Conservation (phyloP, 2,113 vertebrate genomes). For the Tupaia tana region DNA sequence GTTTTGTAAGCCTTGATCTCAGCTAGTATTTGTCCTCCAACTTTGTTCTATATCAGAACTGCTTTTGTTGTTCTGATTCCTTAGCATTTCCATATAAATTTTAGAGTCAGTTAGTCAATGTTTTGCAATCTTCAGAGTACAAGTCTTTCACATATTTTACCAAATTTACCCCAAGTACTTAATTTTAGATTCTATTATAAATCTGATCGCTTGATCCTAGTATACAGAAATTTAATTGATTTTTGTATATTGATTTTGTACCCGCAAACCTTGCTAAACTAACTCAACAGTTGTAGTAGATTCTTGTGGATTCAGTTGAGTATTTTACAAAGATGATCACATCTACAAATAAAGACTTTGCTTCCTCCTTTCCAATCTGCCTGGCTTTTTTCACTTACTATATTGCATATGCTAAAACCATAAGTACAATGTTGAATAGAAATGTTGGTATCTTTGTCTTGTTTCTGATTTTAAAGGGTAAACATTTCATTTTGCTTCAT, state of each 20-base stretch:
- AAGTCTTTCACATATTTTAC: not conserved
- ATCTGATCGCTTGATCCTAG: not conserved
- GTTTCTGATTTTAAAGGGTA: not conserved
- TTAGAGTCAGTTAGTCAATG: not conserved
- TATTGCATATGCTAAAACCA: not conserved
- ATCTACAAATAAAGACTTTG: not conserved
- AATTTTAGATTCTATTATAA: not conserved
- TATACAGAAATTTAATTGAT: not conserved
- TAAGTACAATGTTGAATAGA: not conserved
- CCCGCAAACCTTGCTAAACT: not conserved
- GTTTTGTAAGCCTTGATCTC: not conserved
- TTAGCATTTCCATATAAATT: not conserved
- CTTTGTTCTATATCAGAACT: slow-evolving; percentile 10
- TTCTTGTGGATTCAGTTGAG: not conserved
- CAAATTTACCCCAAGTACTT: not conserved
- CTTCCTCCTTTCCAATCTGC: not conserved
- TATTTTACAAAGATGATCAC: not conserved
- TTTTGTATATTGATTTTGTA: not conserved
- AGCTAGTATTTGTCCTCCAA: not conserved
- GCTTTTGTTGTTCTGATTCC: not conserved
- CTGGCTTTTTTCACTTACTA: not conserved
- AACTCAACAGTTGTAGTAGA: not conserved
- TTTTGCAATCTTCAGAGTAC: not conserved
- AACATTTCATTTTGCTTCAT: not conserved
- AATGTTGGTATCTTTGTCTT: not conserved